A percentile compares a stretch with the other conserved stretches of the same genome.
phyloP scores from a whole-genome alignment of 2,888 invertebrate species.

The Tenthredo scrophulariae region DNA sequence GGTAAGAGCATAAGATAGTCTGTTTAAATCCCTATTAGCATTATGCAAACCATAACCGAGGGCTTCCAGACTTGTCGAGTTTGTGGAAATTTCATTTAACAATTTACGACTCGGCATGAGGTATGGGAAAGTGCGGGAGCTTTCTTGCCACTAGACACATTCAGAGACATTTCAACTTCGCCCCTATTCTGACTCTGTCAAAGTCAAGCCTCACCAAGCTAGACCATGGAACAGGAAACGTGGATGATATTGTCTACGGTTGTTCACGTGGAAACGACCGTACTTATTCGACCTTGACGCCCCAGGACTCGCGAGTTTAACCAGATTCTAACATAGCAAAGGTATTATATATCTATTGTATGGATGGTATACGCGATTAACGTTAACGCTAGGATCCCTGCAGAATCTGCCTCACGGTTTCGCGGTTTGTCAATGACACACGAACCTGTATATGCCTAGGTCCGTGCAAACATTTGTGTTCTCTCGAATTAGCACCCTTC shows the following conservation, averaged over 20 bases:
- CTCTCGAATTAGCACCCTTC: conserved; percentile 40
- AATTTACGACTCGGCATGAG: conserved; percentile 7
- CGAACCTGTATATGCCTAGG: neutral
- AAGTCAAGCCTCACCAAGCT: conserved; percentile 19
- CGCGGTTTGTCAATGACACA: conserved; percentile 30
- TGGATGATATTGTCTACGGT: conserved; percentile 37
- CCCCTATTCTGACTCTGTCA: conserved; percentile 35
- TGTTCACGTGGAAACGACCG: conserved; percentile 24
- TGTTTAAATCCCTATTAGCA: conserved; percentile 16
- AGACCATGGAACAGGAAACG: conserved; percentile 1
- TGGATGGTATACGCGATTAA: conserved; percentile 7
- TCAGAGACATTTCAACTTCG: conserved; percentile 35
- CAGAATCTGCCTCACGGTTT: neutral
- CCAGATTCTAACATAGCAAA: conserved; percentile 14
- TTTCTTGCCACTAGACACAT: conserved; percentile 16
- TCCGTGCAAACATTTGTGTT: conserved; percentile 30
- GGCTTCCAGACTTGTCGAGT: conserved; percentile 3
- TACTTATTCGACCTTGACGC: conserved; percentile 26
- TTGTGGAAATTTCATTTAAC: conserved; percentile 15
- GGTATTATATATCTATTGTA: conserved; percentile 34
- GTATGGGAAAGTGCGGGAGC: conserved; percentile 13
- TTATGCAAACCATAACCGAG: conserved; percentile 12
- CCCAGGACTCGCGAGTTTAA: conserved; percentile 13
- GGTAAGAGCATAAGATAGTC: neutral
- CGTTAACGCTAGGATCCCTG: neutral